Percentiles rank a stretch among this genome's conserved stretches.
phyloP scores from a whole-genome alignment of 2,113 vertebrate species.

The Typhlomys cinereus region DNA sequence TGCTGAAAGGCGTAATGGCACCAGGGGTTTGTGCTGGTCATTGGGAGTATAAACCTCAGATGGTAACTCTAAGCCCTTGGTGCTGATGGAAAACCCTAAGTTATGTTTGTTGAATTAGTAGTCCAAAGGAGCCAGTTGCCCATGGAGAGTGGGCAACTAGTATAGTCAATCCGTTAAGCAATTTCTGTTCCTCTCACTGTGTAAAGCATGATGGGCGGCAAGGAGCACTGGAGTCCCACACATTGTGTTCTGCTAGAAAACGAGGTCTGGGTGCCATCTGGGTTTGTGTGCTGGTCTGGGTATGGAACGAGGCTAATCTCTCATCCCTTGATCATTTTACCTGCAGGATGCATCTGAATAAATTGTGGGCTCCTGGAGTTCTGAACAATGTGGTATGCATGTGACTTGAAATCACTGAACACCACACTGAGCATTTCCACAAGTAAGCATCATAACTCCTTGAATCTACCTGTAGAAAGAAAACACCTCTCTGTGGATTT shows the following conservation, averaged over 20 bases:
- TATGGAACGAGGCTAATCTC: not conserved
- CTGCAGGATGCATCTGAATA: too few relatives aligned
- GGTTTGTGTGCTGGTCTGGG: not conserved
- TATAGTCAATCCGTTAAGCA: not conserved
- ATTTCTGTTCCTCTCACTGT: not conserved
- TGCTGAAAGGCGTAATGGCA: conserved; percentile 59
- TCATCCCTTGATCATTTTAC: not conserved
- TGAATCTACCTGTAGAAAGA: not conserved
- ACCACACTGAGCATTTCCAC: too few relatives aligned
- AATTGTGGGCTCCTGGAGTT: not conserved
- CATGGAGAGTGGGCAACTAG: not conserved
- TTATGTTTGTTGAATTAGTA: not conserved
- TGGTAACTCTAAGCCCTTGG: conserved; percentile 47
- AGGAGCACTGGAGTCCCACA: not conserved
- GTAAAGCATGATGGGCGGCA: too few relatives aligned
- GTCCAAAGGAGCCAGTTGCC: not conserved
- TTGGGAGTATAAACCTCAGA: conserved; percentile 45
- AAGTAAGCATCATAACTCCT: not conserved
- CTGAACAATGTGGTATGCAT: not conserved
- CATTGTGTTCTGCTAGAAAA: not conserved
- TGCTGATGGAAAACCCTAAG: conserved; percentile 36
- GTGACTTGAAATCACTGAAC: too few relatives aligned
- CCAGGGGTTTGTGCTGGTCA: conserved; percentile 30
- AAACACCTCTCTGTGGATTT: rapidly evolving
- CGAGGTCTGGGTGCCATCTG: not conserved